phyloP scores from a whole-genome alignment of 2,113 vertebrate genomes.

The Rutilus rutilus region DNA sequence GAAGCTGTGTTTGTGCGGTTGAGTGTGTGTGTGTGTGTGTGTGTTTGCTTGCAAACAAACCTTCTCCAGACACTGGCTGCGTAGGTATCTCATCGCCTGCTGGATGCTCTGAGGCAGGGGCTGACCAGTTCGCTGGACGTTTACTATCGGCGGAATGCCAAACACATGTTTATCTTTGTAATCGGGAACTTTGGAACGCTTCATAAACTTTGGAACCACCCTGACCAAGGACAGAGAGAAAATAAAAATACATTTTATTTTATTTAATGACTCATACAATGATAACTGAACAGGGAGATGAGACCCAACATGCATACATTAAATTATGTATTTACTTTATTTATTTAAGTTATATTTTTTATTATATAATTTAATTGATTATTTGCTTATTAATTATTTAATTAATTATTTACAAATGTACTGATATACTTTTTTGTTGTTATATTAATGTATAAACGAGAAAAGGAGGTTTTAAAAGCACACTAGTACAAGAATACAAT shows the following conservation, averaged over 20 bases:
- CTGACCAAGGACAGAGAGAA: conserved; percentile 62
- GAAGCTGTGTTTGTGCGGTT: too few species aligned
- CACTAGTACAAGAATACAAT: background rate
- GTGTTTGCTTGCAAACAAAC: conserved; percentile 60
- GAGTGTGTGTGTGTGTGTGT: background rate
- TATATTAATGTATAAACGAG: background rate
- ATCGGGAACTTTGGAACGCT: conserved; percentile 82
- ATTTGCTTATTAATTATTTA: background rate
- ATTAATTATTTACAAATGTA: background rate
- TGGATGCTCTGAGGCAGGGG: conserved; percentile 88
- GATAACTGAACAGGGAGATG: too few species aligned
- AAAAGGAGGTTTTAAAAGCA: background rate
- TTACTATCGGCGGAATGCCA: conserved; percentile 80
- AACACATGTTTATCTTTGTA: conserved; percentile 84
- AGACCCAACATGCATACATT: background rate
- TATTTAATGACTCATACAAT: too few species aligned
- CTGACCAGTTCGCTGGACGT: conserved; percentile 83
- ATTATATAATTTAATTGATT: background rate
- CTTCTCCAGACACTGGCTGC: conserved; percentile 86
- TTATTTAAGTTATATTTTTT: background rate
- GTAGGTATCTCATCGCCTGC: conserved; percentile 87
- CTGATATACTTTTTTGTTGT: background rate
- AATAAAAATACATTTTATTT: too few species aligned
- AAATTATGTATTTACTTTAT: background rate
- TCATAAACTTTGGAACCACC: conserved; percentile 89